phyloP scores from a whole-genome alignment of 1,140 invertebrate genomes.

The Arctopsyche grandis region DNA sequence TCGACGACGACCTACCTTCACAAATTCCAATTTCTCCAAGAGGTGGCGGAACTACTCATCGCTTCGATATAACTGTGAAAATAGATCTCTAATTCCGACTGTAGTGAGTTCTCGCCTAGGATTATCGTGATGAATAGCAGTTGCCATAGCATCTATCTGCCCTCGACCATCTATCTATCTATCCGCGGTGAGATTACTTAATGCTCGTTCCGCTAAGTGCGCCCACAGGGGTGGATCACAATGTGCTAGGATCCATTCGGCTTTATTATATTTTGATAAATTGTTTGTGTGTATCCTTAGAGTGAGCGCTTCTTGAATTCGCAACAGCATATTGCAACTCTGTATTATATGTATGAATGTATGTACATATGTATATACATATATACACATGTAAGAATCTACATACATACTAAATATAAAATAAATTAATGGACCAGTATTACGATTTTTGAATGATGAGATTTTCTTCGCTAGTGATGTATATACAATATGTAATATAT shows the following conservation, averaged over 20 bases:
- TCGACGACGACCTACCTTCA: too few species aligned
- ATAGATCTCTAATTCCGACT: constrained; percentile 40
- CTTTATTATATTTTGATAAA: too few species aligned
- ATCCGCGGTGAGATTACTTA: constrained; percentile 22
- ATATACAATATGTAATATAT: too few species aligned
- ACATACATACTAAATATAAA: neutral
- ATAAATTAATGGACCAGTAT: too few species aligned
- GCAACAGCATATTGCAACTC: too few species aligned
- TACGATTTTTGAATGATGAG: too few species aligned
- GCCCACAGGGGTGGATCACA: neutral
- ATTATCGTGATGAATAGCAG: constrained; percentile 52
- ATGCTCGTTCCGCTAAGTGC: neutral
- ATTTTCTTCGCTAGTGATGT: too few species aligned
- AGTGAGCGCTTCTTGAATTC: too few species aligned
- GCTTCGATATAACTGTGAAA: neutral
- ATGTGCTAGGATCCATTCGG: neutral
- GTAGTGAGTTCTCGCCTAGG: neutral
- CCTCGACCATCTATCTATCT: constrained; percentile 33
- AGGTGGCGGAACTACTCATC: neutral
- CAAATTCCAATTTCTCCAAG: neutral
- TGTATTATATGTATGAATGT: too few species aligned
- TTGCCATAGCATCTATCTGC: constrained; percentile 41
- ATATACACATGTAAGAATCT: neutral
- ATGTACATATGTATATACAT: neutral
- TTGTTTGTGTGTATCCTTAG: too few species aligned